phyloP scores from a whole-genome alignment of 2,113 vertebrate species.

The Tursiops truncatus region DNA sequence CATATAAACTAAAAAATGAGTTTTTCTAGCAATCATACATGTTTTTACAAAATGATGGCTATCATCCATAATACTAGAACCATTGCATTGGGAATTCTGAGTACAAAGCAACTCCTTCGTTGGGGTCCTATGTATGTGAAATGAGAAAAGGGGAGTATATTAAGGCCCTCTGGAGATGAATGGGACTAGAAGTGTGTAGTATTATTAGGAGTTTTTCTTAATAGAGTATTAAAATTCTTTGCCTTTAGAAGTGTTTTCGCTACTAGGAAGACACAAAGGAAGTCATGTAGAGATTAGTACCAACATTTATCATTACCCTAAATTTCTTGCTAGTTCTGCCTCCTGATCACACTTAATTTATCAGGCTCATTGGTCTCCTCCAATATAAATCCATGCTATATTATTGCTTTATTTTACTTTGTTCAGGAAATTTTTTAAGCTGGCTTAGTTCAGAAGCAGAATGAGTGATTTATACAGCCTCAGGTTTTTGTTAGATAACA shows the following conservation, averaged over 20 bases:
- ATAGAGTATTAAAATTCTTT: background rate
- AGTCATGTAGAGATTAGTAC: background rate
- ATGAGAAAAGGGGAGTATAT: background rate
- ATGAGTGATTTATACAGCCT: background rate
- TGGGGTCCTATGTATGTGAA: background rate
- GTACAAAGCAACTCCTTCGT: background rate
- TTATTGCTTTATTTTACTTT: background rate
- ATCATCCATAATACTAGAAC: background rate
- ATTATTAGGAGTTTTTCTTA: background rate
- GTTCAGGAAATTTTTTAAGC: background rate
- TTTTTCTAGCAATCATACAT: constrained; percentile 57
- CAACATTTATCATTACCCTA: background rate
- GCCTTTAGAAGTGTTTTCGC: background rate
- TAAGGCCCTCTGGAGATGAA: background rate
- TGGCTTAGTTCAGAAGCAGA: background rate
- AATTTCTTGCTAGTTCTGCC: background rate
- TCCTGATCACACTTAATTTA: background rate
- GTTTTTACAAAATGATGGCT: constrained; percentile 35
- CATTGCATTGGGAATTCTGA: constrained; percentile 2
- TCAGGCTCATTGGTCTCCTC: background rate
- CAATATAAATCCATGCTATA: background rate
- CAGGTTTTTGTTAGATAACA: background rate
- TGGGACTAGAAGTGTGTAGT: background rate
- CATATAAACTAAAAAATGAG: constrained; percentile 56
- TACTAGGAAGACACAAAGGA: background rate